phyloP scores from a whole-genome alignment of 1,140 invertebrate species.

The Drosophila bocki region DNA sequence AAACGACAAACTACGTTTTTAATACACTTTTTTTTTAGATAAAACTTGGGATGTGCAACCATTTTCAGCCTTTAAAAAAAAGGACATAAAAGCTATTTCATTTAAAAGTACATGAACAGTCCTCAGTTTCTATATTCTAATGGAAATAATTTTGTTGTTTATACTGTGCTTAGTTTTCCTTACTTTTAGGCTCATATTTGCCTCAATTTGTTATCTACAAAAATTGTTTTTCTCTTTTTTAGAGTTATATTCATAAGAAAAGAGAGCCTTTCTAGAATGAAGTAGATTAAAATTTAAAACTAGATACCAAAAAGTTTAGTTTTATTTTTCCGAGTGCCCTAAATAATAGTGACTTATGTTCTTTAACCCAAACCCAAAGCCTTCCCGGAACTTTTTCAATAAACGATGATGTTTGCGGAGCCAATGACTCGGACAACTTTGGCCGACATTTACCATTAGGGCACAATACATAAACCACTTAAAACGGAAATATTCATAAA shows the following conservation, averaged over 20 bases:
- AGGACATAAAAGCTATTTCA: neutral
- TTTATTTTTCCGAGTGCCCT: slow-evolving; percentile 8
- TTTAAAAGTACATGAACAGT: neutral
- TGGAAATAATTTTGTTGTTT: too few species aligned
- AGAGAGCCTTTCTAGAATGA: too few species aligned
- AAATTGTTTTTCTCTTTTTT: neutral
- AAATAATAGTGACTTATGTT: slow-evolving; percentile 32
- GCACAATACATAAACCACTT: slow-evolving; percentile 36
- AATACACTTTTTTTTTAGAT: neutral
- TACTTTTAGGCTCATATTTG: neutral
- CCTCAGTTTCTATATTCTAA: too few species aligned
- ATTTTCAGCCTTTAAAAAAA: too few species aligned
- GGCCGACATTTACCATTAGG: slow-evolving; percentile 27
- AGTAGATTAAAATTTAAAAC: neutral
- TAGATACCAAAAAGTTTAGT: too few species aligned
- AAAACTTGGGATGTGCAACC: neutral
- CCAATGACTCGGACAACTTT: slow-evolving; percentile 29
- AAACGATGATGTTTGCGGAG: slow-evolving; percentile 43
- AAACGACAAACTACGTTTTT: slow-evolving; percentile 2
- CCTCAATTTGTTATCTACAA: neutral
- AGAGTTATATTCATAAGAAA: too few species aligned
- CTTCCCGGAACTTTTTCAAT: slow-evolving; percentile 40
- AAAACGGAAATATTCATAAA: slow-evolving; percentile 27
- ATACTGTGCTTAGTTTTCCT: neutral
- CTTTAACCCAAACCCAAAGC: neutral